Evolutionary conservation across 2,113 vertebrate genomes (phyloP).

Genomic region (Ariopsis seemanni): DNA sequence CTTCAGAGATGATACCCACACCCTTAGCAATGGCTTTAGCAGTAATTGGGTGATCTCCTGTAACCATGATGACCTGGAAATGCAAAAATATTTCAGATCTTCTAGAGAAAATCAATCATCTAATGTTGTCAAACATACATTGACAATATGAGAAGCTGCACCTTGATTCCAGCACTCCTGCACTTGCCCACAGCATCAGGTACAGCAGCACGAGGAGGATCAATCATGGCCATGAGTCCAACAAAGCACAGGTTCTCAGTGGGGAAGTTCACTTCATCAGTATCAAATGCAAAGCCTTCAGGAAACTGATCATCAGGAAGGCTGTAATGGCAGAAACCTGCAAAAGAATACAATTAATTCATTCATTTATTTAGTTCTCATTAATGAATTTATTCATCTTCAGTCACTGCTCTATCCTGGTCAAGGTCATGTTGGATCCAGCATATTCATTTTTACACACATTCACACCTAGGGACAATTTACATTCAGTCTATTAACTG

Average conservation of each 20-base stretch:
- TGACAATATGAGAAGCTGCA: conserved; percentile 43
- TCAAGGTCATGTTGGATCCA: neutral
- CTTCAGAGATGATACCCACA: conserved; percentile 93
- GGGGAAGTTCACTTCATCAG: conserved; percentile 87
- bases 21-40: conserved; percentile 94
- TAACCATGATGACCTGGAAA: conserved; percentile 92
- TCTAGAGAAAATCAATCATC: neutral
- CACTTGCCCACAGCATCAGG: conserved; percentile 90
- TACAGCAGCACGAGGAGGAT: conserved; percentile 84
- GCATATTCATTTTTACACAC: neutral
- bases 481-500: neutral
- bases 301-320: conserved; percentile 82
- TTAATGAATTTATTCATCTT: neutral
- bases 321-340: conserved; percentile 85
- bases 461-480: neutral
- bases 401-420: neutral
- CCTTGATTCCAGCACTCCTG: conserved; percentile 91
- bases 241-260: conserved; percentile 86
- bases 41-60: conserved; percentile 91
- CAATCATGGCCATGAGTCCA: conserved; percentile 93
- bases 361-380: neutral
- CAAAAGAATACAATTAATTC: neutral
- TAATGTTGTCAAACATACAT: neutral
- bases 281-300: conserved; percentile 82
- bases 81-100: conserved; percentile 22